Evolutionary conservation across 2,888 invertebrate genomes (phyloP).

Genomic region (Saturnia japonica): DNA sequence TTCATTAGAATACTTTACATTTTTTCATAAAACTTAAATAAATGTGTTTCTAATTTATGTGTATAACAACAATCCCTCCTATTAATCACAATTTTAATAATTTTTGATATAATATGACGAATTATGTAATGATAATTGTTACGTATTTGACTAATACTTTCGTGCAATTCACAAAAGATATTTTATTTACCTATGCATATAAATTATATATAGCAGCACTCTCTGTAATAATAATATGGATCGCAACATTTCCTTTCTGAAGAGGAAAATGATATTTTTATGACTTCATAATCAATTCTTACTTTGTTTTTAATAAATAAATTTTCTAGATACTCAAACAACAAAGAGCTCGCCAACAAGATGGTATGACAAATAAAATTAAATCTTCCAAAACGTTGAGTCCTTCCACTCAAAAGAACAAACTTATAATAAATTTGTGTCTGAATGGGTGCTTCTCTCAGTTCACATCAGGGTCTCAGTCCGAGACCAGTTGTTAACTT

Average conservation of each 20-base stretch:
- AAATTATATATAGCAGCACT: no score
- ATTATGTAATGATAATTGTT: no score
- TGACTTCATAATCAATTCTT: background rate
- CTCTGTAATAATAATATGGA: no score
- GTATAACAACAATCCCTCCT: background rate
- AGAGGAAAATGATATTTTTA: background rate
- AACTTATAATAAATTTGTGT: constrained; percentile 50
- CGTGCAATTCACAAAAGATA: background rate
- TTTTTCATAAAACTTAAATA: background rate
- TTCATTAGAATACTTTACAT: background rate
- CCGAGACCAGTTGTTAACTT: constrained; percentile 51
- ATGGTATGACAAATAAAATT: constrained; percentile 14
- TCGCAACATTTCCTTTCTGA: background rate
- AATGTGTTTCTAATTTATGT: background rate
- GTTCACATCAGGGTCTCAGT: constrained; percentile 48
- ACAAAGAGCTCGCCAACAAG: constrained; percentile 8
- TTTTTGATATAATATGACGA: background rate
- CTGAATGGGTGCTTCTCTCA: constrained; percentile 46
- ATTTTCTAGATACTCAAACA: constrained; percentile 4
- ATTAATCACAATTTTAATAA: background rate
- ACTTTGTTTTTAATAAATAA: constrained; percentile 8
- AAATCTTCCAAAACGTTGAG: constrained; percentile 26
- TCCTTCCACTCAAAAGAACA: constrained; percentile 42
- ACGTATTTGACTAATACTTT: background rate
- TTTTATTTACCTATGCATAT: background rate